Evolutionary conservation across 35 echinoderm and acorn worm genomes (phyloP), one percentile per base, ranked within the genome.

Genomic region (Eucidaris tribuloides): DNA sequence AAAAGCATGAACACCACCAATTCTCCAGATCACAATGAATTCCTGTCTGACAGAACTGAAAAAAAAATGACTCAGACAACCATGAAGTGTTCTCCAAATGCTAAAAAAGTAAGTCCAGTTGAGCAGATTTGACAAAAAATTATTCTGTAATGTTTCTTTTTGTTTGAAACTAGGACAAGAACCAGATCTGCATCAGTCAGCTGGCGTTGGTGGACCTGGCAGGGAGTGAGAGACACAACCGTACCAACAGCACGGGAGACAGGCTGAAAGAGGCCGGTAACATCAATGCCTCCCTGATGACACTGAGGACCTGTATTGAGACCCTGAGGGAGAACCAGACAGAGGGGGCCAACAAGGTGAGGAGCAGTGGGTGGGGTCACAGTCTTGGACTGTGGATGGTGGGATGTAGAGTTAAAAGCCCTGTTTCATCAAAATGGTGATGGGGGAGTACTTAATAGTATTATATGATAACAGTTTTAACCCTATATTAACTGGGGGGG

Each of bases 241-340:
- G 94, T 14, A 97, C 94, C 52, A 84, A 97, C 86, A 97, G 72
- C 63, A 81, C 94, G 3, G 94, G 94, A 41, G 94, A 97, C 65
- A 88, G 94, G 58, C 77, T 92, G 19, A 79, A 86, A 56, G 89
- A 92, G 52, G 94, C 89, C 2, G 94, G 94, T 11, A 97, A 87
- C 89, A 97, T 97, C 78, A 97, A 97, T 71, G 89, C 94, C 19
- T 97, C 94, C 15, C 54, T 97, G 0, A 97, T 97, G 94, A 97
- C 94, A 13, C 82, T 97, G 37, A 56, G 94, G 5, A 89, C 89
- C 18, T 97, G 94, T 70, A 97, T 97, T 25, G 94, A 97, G 43
- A 81, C 84, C 36, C 78, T 97, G 23, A 87, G 94, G 60, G 94
- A 97, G 29, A 92, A 97, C 52, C 94, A 97, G 79, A 81, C 76